Evolutionary conservation across 2,797 vertebrate genomes (phyloP), one percentile per base, ranked within the genome.

Genomic region (Valencia hispanica): DNA sequence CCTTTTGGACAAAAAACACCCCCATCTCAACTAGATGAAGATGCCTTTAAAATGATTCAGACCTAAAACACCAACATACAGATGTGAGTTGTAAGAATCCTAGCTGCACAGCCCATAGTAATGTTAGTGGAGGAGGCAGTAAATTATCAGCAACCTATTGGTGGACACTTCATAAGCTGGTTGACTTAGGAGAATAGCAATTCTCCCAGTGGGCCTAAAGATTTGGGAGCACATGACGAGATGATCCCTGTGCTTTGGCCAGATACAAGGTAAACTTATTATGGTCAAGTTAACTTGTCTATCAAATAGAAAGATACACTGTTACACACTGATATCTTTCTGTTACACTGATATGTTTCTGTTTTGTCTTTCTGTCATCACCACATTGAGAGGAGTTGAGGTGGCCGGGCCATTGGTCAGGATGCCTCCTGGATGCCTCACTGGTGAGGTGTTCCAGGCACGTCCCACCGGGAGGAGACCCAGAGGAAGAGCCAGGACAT

Each of bases 1-100:
- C 48, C 53, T 22, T 77, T 43, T 53, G 71, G 41, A 43, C 63
- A 79, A 68, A 72, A 51, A n/a, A 18, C 70, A 12, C 1, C 8
- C 34, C 12, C 27, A 81, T 59, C 75, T 48, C 36, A 65, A 79
- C 55, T 45, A n/a, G 36, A 30, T 17, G 9, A 78, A 47, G 12
- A 22, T 12, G 63, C 17, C 57, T 72, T 27, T 72, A 41, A 30
- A 43, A 30, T 22, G 50, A 12, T 5, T 30, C n/a, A 53, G 34
- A 25, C 34, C 4, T 22, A 27, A 68, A 65, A 68, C 1, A 50
- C 1, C 4, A 11, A 57, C 25, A 20, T 30, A 4, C 53, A 22
- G 59, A 45, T 41, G 17, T 32, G 53, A 30, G 4, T 20, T 43
- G 3, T n/a, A n/a, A 43, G 15, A 57, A 43, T 15, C 30, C 11